Evolutionary conservation across 2,888 invertebrate species (phyloP).

Genomic region (Marasmarcha lunaedactyla): DNA sequence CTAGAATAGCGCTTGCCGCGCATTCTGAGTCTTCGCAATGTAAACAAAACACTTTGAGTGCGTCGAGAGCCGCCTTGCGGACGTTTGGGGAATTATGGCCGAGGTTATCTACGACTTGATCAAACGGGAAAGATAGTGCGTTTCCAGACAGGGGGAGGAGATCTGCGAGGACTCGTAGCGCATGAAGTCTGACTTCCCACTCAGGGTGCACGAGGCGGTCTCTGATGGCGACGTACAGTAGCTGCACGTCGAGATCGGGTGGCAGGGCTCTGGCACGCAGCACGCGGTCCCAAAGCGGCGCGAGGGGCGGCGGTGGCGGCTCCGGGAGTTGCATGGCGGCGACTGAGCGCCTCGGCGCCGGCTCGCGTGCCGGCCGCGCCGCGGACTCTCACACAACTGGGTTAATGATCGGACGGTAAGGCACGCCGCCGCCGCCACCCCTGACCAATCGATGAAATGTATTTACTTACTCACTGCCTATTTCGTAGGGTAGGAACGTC

Average conservation of each 20-base stretch:
- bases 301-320: conserved; percentile 68
- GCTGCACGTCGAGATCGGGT: conserved; percentile 72
- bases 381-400: conserved; percentile 60
- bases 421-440: conserved; percentile 38
- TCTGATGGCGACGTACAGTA: conserved; percentile 78
- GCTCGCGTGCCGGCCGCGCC: conserved; percentile 56
- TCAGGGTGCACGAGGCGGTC: conserved; percentile 83
- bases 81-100: conserved; percentile 86
- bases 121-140: conserved; percentile 77
- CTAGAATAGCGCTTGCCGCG: conserved; percentile 74
- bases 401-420: conserved; percentile 67
- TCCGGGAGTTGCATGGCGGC: conserved; percentile 59
- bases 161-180: conserved; percentile 82
- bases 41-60: conserved; percentile 78
- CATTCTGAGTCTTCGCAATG: conserved; percentile 77
- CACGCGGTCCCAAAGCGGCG: conserved; percentile 86
- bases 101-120: conserved; percentile 81
- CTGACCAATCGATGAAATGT: conserved; percentile 60
- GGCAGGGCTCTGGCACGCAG: conserved; percentile 80
- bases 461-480: background rate
- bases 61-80: conserved; percentile 82
- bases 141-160: conserved; percentile 80
- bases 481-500: no score
- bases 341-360: conserved; percentile 29
- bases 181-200: conserved; percentile 87